These are phyloP conservation scores for Struthidea cinerea DNA, from an alignment of 2,113 vertebrate species.

Conservation along the genomic window DNA sequence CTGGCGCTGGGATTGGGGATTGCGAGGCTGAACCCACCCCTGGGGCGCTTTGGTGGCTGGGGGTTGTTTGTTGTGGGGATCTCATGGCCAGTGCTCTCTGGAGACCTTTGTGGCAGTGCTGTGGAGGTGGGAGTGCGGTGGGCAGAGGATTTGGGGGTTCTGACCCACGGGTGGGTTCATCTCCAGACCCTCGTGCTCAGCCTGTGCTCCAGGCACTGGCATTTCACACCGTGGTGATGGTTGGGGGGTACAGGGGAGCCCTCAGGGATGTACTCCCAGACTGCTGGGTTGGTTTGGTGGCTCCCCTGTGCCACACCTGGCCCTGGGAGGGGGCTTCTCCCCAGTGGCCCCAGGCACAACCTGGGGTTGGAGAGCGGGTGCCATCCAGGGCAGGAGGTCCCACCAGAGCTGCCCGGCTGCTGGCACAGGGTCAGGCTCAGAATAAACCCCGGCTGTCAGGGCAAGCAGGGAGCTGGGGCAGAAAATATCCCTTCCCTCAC, in stretches of 20 bases:
- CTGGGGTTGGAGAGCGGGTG: not conserved
- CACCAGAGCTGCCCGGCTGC: not conserved
- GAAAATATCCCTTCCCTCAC: conserved; percentile 38
- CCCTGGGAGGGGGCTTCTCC: not conserved
- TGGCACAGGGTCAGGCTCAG: conserved; percentile 30
- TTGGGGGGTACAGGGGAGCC: not conserved
- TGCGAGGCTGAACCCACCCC: rapidly evolving
- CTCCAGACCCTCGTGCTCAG: rapidly evolving
- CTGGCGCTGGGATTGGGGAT: rapidly evolving
- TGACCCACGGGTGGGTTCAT: rapidly evolving
- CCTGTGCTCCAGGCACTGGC: rapidly evolving
- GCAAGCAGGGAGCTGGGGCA: not conserved
- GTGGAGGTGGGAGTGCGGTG: not conserved
- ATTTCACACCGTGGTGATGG: rapidly evolving
- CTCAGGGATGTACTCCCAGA: rapidly evolving
- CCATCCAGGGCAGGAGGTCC: not conserved
- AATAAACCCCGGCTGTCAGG: conserved; percentile 20
- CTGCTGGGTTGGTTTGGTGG: not conserved
- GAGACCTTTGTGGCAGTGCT: not conserved
- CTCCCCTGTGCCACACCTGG: rapidly evolving
- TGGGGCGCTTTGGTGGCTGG: rapidly evolving
- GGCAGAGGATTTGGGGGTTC: not conserved
- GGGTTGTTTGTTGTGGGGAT: not conserved
- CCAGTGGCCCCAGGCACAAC: rapidly evolving
- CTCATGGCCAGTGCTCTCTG: rapidly evolving